phyloP scores from a whole-genome alignment of 2,888 invertebrate genomes.

The Perizoma flavofasciatum region DNA sequence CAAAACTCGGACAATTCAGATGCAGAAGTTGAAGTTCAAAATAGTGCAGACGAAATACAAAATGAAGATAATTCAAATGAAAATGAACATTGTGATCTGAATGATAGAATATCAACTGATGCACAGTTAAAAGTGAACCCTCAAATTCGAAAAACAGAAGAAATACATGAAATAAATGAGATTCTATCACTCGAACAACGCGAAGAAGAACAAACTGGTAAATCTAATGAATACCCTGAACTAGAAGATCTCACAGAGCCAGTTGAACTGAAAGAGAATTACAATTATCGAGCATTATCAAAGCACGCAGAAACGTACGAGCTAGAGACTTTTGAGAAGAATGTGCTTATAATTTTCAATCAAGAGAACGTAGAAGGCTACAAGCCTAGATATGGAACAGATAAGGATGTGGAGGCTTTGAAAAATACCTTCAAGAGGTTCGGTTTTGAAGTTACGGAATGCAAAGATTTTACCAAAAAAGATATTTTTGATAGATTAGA shows the following conservation, averaged over 20 bases:
- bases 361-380: slow-evolving; percentile 58
- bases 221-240: too few species aligned
- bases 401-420: slow-evolving; percentile 58
- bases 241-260: not conserved
- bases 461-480: slow-evolving; percentile 56
- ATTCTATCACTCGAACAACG: not conserved
- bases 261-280: not conserved
- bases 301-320: slow-evolving; percentile 60
- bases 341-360: slow-evolving; percentile 66
- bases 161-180: not conserved
- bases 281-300: slow-evolving; percentile 44
- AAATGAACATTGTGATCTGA: not conserved
- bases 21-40: not conserved
- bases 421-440: slow-evolving; percentile 55
- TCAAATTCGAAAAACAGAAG: not conserved
- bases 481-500: slow-evolving; percentile 54
- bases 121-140: slow-evolving; percentile 7
- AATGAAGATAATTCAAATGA: slow-evolving; percentile 9
- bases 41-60: not conserved
- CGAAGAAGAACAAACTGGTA: not conserved
- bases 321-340: slow-evolving; percentile 65
- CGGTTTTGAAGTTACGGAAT: slow-evolving; percentile 57
- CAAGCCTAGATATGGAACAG: slow-evolving; percentile 58
- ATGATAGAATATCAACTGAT: slow-evolving; percentile 14
- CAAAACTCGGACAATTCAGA: slow-evolving; percentile 14